These are phyloP conservation scores for Silurus meridionalis DNA, from an alignment of 2,113 vertebrate species.

Conservation along the genomic window DNA sequence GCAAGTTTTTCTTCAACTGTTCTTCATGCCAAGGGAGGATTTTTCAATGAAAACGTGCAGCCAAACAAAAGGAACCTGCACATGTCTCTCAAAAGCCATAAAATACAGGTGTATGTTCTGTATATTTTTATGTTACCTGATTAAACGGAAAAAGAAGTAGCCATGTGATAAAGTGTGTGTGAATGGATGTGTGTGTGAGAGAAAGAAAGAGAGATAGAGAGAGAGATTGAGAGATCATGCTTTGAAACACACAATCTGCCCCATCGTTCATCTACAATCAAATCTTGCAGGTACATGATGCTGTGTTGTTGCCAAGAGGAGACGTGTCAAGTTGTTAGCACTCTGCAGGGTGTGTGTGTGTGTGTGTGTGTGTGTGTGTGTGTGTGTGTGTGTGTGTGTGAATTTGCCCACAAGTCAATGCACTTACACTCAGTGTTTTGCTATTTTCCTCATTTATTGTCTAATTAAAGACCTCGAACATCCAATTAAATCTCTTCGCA, in stretches of 20 bases:
- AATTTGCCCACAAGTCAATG: constrained; percentile 10
- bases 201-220: neutral
- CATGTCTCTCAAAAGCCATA: no score
- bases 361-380: neutral
- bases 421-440: no score
- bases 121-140: neutral
- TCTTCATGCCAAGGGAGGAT: no score
- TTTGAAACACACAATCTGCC: neutral
- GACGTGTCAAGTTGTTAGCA: constrained; percentile 31
- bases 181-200: neutral
- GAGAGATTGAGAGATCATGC: constrained; percentile 12
- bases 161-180: neutral
- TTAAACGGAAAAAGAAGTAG: neutral
- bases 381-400: constrained; percentile 5
- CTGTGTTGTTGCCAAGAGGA: neutral
- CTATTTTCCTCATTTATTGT: no score
- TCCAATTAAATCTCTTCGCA: no score
- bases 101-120: no score
- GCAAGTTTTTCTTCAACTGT: no score
- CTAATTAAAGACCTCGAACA: no score
- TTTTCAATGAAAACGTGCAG: no score
- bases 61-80: no score
- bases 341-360: neutral
- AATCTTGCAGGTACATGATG: constrained; percentile 18
- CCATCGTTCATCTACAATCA: neutral